Conservation (phyloP, 2,797 vertebrate genomes). For the Vultur gryphus region DNA sequence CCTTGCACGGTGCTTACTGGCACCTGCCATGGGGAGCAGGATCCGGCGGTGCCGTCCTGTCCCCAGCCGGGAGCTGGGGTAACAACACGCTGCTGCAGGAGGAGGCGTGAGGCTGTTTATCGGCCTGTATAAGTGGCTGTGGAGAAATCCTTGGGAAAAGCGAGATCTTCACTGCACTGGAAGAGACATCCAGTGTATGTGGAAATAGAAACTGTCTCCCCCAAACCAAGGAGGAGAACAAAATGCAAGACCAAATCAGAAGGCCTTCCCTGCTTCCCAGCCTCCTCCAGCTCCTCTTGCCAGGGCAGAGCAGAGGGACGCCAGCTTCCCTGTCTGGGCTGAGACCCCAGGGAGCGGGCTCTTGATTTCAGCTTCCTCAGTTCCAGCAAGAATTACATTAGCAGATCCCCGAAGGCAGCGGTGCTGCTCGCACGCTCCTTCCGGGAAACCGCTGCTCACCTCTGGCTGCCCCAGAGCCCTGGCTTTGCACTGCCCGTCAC, state of each 20-base stretch:
- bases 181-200: neutral
- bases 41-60: accelerated
- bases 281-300: neutral
- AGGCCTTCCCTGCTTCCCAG: neutral
- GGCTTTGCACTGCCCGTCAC: neutral
- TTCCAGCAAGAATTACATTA: neutral
- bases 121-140: too few relatives aligned
- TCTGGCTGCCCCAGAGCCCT: neutral
- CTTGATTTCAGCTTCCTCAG: neutral
- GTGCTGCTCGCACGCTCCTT: accelerated
- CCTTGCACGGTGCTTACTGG: neutral
- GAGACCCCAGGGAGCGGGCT: neutral
- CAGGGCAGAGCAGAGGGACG: neutral
- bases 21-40: neutral
- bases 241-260: neutral
- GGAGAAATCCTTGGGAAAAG: neutral
- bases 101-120: neutral
- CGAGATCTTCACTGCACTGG: neutral
- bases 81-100: accelerated
- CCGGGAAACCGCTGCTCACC: neutral
- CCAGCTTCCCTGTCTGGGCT: neutral
- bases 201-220: neutral
- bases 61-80: neutral
- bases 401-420: neutral
- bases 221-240: neutral